phyloP scores from a whole-genome alignment of 2,797 vertebrate species.

The Cirrhinus mrigala region DNA sequence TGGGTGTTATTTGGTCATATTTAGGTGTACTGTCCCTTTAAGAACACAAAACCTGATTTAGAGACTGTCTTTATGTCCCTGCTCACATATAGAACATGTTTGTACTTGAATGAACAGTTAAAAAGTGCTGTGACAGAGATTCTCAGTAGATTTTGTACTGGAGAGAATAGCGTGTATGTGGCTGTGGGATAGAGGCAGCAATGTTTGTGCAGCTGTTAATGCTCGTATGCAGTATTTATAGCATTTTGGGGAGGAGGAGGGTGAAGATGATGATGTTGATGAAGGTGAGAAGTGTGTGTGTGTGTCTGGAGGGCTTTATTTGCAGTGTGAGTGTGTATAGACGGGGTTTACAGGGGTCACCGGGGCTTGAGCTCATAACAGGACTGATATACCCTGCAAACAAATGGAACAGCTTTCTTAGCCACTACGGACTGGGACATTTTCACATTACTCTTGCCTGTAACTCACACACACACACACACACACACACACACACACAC shows the following conservation, averaged over 20 bases:
- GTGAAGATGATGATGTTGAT: constrained; percentile 8
- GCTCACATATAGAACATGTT: not conserved
- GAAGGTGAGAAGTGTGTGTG: not conserved
- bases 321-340: constrained; percentile 66
- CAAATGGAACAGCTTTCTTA: constrained; percentile 66
- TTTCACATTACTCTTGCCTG: constrained; percentile 68
- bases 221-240: not conserved
- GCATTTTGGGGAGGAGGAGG: constrained; percentile 6
- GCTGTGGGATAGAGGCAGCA: not conserved
- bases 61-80: not conserved
- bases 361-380: constrained; percentile 57
- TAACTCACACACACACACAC: constrained; percentile 61
- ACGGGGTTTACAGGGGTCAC: constrained; percentile 69
- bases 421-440: constrained; percentile 54
- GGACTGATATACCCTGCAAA: constrained; percentile 61
- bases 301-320: constrained; percentile 34
- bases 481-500: constrained; percentile 24
- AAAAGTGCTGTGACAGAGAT: not conserved
- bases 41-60: not conserved
- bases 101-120: not conserved
- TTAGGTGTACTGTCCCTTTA: not conserved
- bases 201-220: constrained; percentile 43
- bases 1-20: not conserved
- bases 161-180: not conserved
- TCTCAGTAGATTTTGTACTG: not conserved